A percentile compares a stretch with the other conserved stretches of the same genome.
Conservation (phyloP, 2,797 vertebrate species). For the Falco biarmicus region DNA sequence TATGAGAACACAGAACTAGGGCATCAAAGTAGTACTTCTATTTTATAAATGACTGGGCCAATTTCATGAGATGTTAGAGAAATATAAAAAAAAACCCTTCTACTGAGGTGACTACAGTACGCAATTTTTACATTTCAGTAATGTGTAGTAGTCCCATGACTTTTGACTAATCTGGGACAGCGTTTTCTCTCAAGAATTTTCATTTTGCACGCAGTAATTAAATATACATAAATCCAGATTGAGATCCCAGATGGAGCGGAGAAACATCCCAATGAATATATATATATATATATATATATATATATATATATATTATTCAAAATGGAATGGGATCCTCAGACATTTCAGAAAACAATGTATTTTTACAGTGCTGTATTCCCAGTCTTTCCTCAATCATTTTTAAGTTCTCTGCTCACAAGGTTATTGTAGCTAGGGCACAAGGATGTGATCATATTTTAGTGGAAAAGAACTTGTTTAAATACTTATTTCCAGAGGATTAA, state of each 20-base stretch:
- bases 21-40: background rate
- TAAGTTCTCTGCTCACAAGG: background rate
- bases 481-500: background rate
- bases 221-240: background rate
- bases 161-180: background rate
- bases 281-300: accelerated
- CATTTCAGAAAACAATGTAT: background rate
- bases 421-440: background rate
- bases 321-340: conserved; percentile 3
- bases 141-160: background rate
- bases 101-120: background rate
- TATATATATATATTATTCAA: background rate
- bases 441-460: background rate
- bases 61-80: background rate
- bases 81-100: background rate
- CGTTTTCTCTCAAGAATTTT: conserved; percentile 18
- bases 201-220: conserved; percentile 3
- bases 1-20: background rate
- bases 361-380: background rate
- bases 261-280: background rate
- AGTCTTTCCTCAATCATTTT: background rate
- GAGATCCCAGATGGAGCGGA: background rate
- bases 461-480: background rate
- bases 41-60: background rate
- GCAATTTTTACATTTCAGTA: background rate